Base-by-base conservation (phyloP, 2,113 vertebrate species). In the Monopterus albus region DNA sequence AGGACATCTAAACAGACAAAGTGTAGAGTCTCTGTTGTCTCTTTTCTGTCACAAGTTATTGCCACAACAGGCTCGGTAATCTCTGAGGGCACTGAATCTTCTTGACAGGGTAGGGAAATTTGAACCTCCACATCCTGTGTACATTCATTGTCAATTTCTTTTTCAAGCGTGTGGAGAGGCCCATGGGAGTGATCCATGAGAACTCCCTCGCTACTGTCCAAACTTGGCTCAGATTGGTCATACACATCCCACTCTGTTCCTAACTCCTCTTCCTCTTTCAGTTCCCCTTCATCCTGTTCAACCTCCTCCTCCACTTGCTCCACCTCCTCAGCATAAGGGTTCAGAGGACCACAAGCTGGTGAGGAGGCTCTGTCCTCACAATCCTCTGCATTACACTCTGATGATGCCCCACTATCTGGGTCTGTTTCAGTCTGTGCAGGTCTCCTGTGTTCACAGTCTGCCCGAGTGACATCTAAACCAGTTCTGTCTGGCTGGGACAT, bases 331-430 rank as follows among this genome's bases (percentile, higher is more conserved):
- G 62, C 55, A n/a, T 88, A 78, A 8, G 88, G 85, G 60, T 90
- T 86, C 26, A 85, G 25, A 63, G 78, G 75, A 63, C 69, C 77
- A 1, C 11, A 45, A 60, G 76, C 74, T 11, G 72, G 64, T 43
- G 56, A 51, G 29, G 76, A 52, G 18, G 79, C 47, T 66, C 36
- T 23, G 69, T 84, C 83, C n/a, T 65, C 72, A 8, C 70, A 64
- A 0, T 78, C 88, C 78, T 83, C 49, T 1, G 36, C 72, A 21
- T 91, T 86, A 0, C 31, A 68, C 39, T 91, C 90, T n/a, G 89
- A 93, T 3, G 85, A 91, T 1, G 88, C 86, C 10, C 88, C 88
- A 10, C 91, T 94, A 51, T 89, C 90, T 28, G 53, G 60, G 7
- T 84, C 87, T 5, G 90, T 93, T 39, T 84, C 88, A 17, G 86